phyloP scores from a whole-genome alignment of 2,797 vertebrate species.

The Nasua narica region DNA sequence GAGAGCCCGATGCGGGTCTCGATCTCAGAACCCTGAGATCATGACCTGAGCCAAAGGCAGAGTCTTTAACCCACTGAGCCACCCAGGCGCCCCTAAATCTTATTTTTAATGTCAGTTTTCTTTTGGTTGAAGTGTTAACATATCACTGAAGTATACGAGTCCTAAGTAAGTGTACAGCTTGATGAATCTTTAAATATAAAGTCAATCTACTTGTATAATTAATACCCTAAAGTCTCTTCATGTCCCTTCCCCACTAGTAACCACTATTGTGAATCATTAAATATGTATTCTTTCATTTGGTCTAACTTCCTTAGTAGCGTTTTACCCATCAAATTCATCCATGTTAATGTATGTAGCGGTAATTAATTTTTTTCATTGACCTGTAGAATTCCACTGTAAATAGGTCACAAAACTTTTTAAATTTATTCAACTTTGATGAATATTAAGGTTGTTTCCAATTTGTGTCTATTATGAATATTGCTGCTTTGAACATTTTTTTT shows the following conservation, averaged over 20 bases:
- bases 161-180: background rate
- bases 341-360: background rate
- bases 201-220: background rate
- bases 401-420: background rate
- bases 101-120: background rate
- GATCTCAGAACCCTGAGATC: too few species aligned
- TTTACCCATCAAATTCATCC: background rate
- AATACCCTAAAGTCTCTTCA: background rate
- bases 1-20: too few species aligned
- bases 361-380: background rate
- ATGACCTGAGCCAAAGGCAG: too few species aligned
- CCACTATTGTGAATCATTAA: background rate
- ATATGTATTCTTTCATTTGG: background rate
- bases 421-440: background rate
- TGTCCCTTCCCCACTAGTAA: background rate
- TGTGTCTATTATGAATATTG: background rate
- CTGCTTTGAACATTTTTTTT: background rate
- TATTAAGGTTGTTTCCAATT: background rate
- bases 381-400: background rate
- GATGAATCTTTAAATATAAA: background rate
- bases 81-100: too few species aligned
- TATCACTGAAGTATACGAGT: background rate
- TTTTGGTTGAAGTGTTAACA: background rate
- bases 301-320: background rate
- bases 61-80: too few species aligned